Conservation (phyloP, 2,888 invertebrate species). For the Timandra comae region DNA sequence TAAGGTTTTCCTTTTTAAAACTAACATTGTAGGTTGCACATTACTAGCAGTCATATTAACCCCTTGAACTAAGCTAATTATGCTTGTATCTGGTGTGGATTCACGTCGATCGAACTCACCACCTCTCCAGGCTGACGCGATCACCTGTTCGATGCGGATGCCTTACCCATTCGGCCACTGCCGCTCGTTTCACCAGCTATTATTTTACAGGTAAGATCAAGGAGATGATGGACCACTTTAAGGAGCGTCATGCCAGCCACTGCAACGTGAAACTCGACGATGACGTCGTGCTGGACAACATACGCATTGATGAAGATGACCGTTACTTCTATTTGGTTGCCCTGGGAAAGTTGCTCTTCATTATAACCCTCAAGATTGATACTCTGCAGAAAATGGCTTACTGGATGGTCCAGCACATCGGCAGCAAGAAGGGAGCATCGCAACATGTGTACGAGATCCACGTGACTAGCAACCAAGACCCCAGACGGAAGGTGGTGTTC, state of each 20-base stretch:
- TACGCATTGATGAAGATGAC: conserved; percentile 40
- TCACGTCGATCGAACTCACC: no score
- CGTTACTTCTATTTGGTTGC: conserved; percentile 45
- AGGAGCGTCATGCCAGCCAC: conserved; percentile 47
- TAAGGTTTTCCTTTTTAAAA: no score
- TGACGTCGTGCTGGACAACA: conserved; percentile 41
- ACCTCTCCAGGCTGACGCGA: no score
- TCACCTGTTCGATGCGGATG: no score
- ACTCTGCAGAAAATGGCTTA: conserved; percentile 55
- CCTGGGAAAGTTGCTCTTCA: conserved; percentile 50
- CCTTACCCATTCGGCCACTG: no score
- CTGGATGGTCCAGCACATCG: conserved; percentile 59
- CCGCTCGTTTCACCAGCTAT: no score
- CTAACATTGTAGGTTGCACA: no score
- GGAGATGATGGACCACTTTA: conserved; percentile 56
- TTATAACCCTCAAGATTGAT: conserved; percentile 55
- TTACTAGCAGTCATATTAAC: no score
- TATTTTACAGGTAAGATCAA: conserved; percentile 51
- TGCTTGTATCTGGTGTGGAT: no score
- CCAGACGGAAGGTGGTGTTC: conserved; percentile 46
- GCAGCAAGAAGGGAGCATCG: conserved; percentile 46
- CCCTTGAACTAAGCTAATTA: no score
- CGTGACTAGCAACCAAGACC: conserved; percentile 47
- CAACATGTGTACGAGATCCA: conserved; percentile 60
- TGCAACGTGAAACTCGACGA: conserved; percentile 43